A percentile compares a stretch with the other conserved stretches of the same genome.
Evolutionary conservation across 2,113 vertebrate genomes (phyloP).

Genomic region (Epinephelus lanceolatus): DNA sequence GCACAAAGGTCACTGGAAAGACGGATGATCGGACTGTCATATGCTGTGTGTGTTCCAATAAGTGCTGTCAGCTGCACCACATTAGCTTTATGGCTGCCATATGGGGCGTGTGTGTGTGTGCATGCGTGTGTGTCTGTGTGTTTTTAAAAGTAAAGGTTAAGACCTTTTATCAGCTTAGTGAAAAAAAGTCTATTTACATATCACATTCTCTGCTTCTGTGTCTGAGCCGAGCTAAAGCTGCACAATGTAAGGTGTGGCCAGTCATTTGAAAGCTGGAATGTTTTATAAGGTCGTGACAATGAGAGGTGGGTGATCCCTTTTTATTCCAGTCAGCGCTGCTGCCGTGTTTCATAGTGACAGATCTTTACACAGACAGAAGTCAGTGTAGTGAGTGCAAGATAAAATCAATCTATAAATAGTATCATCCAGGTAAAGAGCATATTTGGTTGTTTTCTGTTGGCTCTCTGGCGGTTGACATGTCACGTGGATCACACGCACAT

Average conservation of each 20-base stretch:
- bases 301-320: constrained; percentile 3
- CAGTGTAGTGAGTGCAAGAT: constrained; percentile 2
- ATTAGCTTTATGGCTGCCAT: constrained; percentile 22
- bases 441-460: not conserved
- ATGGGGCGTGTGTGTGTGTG: not conserved
- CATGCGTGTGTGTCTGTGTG: not conserved
- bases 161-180: constrained; percentile 18
- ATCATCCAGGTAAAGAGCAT: not conserved
- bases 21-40: constrained; percentile 5
- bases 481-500: not conserved
- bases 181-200: not conserved
- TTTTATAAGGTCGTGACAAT: constrained; percentile 38
- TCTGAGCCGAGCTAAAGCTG: not conserved
- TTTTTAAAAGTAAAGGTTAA: constrained; percentile 18
- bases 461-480: not conserved
- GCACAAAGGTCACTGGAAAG: constrained; percentile 21
- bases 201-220: not conserved
- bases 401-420: constrained; percentile 19
- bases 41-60: constrained; percentile 8
- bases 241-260: not conserved
- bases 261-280: not conserved
- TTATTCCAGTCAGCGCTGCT: not conserved
- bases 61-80: constrained; percentile 11
- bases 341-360: constrained; percentile 16
- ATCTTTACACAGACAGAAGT: not conserved